Base-by-base conservation (phyloP, 1,140 invertebrate species). In the Gonioctena quinquepunctata region DNA sequence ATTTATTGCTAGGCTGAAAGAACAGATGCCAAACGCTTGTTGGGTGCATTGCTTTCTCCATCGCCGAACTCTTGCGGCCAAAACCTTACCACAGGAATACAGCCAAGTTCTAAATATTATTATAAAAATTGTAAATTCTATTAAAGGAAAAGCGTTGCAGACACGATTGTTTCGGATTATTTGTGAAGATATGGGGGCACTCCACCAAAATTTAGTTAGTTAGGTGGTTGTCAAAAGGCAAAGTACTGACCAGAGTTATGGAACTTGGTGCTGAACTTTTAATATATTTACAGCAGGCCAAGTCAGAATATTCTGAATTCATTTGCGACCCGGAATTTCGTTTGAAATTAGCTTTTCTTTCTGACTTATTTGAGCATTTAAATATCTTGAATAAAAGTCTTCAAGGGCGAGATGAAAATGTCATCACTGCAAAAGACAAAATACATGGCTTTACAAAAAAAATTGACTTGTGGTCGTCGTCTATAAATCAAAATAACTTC, bases 21-120 rank as follows among this genome's bases (percentile, higher is more conserved):
- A 75, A 69, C 7, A 11, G 65, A 77, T 76, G 61, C 79, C 76
- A 74, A 76, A 78, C 56, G 70, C 71, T 61, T 77, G 33, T 56
- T 75, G 72, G 71, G 63, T 70, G 52, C 77, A 83, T 68, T 80
- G 77, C 60, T 76, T 80, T 73, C 72, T 81, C 59, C 77, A 82
- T 74, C 73, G 74, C 59, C 74, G 80, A 72, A 75, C 73, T 56
- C 67, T 79, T 50, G 70, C 76, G 18, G 63, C 73, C 57, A 79
- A 76, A 69, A 23, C 59, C 5, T 22, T 67, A 21, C 33, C 69
- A 33, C 33, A 4, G 6, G 56, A 71, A 22, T 67, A 19, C 8
- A 48, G 71, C 56, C 56, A 73, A 18, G 70, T 69, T 23, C 7
- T 11, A 13, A 33, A 33, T 11, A 11, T 13, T 13, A 33, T 33